Percentiles rank a stretch among this genome's conserved stretches.
These are phyloP conservation scores for Bubo blakistoni DNA, from an alignment of 2,113 vertebrate species.

Conservation along the genomic window DNA sequence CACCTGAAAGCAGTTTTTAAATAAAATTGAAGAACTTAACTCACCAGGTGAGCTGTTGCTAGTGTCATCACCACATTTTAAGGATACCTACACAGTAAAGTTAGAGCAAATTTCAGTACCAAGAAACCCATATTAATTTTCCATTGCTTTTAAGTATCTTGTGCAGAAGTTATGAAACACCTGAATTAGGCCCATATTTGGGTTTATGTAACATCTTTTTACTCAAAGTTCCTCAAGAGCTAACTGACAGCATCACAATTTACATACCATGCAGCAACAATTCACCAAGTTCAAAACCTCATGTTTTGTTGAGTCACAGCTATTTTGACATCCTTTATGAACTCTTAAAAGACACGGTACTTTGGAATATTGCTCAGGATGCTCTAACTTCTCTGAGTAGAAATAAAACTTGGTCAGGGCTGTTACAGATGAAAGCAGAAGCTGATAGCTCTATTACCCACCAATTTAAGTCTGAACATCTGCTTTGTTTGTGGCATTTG, in stretches of 20 bases:
- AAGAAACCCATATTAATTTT: neutral
- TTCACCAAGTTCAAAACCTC: neutral
- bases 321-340: neutral
- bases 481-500: neutral
- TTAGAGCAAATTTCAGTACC: neutral
- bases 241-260: neutral
- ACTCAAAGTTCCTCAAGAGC: neutral
- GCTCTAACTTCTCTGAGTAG: neutral
- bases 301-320: neutral
- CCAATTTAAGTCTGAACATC: neutral
- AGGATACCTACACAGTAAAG: slow-evolving; percentile 71
- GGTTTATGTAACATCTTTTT: neutral
- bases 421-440: neutral
- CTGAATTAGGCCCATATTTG: neutral
- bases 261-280: neutral
- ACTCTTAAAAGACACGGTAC: neutral
- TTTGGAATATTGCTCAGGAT: neutral
- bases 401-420: neutral
- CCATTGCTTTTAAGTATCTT: neutral
- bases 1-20: neutral
- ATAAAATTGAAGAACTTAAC: slow-evolving; percentile 17
- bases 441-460: neutral
- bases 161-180: neutral
- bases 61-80: slow-evolving; percentile 63
- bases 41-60: slow-evolving; percentile 62